phyloP scores from a whole-genome alignment of 53 echinoderm and acorn worm genomes.

The Crossaster papposus region DNA sequence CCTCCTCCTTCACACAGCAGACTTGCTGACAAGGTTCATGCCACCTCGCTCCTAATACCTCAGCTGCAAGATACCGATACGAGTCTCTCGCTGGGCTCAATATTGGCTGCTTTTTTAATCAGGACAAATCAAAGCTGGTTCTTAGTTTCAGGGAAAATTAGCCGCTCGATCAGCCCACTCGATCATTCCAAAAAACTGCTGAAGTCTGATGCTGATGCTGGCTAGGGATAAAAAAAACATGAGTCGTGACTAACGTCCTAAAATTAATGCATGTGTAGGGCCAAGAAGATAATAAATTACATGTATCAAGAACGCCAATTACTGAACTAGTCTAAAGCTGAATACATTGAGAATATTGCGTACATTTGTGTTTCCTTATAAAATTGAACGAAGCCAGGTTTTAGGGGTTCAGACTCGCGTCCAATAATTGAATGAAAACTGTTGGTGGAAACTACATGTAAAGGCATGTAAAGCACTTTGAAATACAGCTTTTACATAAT shows the following conservation, averaged over 20 bases:
- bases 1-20: not conserved
- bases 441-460: no score
- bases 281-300: not conserved
- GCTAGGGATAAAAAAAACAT: not conserved
- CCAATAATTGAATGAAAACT: no score
- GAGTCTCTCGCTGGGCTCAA: not conserved
- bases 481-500: not conserved
- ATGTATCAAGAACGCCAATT: not conserved
- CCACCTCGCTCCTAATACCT: constrained; percentile 9
- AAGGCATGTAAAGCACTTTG: no score
- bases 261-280: constrained; percentile 13
- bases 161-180: constrained; percentile 52
- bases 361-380: no score
- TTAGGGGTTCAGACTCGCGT: no score
- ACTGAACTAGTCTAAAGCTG: no score
- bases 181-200: constrained; percentile 33
- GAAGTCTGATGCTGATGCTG: not conserved
- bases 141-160: constrained; percentile 48
- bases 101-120: constrained; percentile 26
- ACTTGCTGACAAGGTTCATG: not conserved
- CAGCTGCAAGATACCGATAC: constrained; percentile 1
- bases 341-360: no score
- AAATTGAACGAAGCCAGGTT: no score
- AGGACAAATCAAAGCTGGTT: constrained; percentile 57
- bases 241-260: not conserved